Base-by-base conservation (phyloP, 2,888 invertebrate genomes). In the Pseudococcus jackbeardsleyi region DNA sequence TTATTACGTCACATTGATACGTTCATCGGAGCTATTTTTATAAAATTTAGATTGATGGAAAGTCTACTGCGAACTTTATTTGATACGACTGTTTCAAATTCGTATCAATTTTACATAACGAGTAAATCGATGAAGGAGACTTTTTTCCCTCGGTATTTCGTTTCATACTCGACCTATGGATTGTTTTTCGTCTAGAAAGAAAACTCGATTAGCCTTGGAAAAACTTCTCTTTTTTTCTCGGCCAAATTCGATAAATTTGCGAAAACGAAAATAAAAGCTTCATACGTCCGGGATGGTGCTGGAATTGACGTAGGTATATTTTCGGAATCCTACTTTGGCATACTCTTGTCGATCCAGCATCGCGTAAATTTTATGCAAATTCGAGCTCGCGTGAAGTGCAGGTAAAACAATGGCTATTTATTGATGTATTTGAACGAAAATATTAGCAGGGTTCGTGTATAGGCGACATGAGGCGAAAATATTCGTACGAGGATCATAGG, bases 351-450 rank as follows among this genome's bases (percentile, higher is more conserved):
- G 72, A 72, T 33, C 15, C 72, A 17, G 2, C 15, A 17, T 0
- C 5, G 72, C 72, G 72, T 72, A 72, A 72, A 72, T 72, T 72
- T 72, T 33, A 72, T 72, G 72, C 33, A 72, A 72, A 72, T 72
- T 72, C 39, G 9, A 72, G 72, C 72, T 33, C 7, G 39, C 12
- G 33, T 17, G 17, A n/a, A 72, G 33, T 33, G 64, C 22, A 64
- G 72, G 72, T 72, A 72, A 72, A 72, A 72, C 72, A 72, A 72
- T 72, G 72, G 33, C 33, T 33, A 39, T 72, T 72, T 72, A 72
- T 72, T 72, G 72, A 72, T 72, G 72, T 17, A 2, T 54, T 54
- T 54, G 54, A 5, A n/a, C 54, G 54, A 54, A 54, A 54, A 54
- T 54, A 54, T n/a, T 8, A 54, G n/a, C 5, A 39, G 26, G 26